These are phyloP conservation scores for Muscicapa comitata DNA, from an alignment of 2,797 vertebrate genomes.

Conservation along the genomic window DNA sequence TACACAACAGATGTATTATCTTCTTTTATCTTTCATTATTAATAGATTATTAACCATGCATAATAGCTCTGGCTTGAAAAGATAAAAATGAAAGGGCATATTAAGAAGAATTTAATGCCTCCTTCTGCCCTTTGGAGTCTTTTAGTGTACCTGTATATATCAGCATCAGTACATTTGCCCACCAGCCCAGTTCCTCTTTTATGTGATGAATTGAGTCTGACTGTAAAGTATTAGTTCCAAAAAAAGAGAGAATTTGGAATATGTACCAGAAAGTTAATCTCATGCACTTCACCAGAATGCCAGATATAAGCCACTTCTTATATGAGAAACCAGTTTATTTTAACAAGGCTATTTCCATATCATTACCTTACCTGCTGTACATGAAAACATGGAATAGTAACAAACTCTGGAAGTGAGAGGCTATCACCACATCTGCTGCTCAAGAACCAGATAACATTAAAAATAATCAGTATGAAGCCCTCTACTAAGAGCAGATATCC, in stretches of 20 bases:
- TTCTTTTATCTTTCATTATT: neutral
- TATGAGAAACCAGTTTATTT: neutral
- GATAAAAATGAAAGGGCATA: neutral
- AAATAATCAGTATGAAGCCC: rapidly evolving
- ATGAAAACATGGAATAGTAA: neutral
- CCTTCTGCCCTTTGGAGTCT: neutral
- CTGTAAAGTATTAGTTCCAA: neutral
- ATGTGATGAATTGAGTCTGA: neutral
- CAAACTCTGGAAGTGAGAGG: neutral
- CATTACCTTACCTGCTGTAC: neutral
- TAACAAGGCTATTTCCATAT: neutral
- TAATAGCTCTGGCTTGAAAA: neutral
- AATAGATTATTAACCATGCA: neutral
- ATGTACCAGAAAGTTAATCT: neutral
- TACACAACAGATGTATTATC: neutral
- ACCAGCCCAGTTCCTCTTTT: neutral
- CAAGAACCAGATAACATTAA: neutral
- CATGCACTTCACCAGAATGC: neutral
- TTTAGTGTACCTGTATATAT: neutral
- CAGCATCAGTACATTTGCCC: neutral
- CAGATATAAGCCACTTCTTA: neutral
- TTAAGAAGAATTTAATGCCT: neutral
- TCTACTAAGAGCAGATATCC: neutral
- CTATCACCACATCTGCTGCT: neutral
- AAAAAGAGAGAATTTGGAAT: neutral